Evolutionary conservation across 2,888 invertebrate species (phyloP), one percentile per base, ranked within the genome.

Genomic region (Pomacea canaliculata): DNA sequence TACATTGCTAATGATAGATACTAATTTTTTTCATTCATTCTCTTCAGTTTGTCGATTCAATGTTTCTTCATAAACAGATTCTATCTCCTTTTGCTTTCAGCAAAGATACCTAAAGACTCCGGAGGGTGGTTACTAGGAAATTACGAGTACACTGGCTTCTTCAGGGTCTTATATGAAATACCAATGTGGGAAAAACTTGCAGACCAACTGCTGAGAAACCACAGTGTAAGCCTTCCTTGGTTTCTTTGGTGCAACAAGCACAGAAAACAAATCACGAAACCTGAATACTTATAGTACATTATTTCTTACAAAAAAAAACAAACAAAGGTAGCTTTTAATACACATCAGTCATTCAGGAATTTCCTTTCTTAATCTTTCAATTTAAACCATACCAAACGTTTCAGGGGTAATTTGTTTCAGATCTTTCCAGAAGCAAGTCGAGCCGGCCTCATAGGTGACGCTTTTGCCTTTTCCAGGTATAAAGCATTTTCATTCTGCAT

Each of bases 131-230:
- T 91, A 60, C 80, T 91, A 7, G 90, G 90, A 19, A 91, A 91
- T 82, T 82, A 88, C 8, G 83, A 90, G 83, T 91, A 79, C 92
- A 93, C 85, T 48, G 92, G 91, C 7, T 92, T 89, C 80, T 92
- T 88, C 81, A 78, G 91, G 75, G 90, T 91, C 9, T 91, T 91
- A 78, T 92, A 92, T 79, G 91, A 91, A 60, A 78, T 80, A 27
- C 75, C 81, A 3, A 91, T 91, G 86, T 92, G 92, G 92, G 76
- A 83, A 8, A 78, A 85, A 77, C 83, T 92, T 9, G 87, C 88
- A 3, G 83, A 86, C 2, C 91, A 92, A 81, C 89, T 92, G 4
- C 83, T 88, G 81, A 92, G 93, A 67, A 92, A 93, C 0, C 92
- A 93, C 3, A 92, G 92, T 19, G 95, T 91, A 81, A 83, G 82